Conservation (phyloP, 1,140 invertebrate species). For the Atopsyche davidsoni region DNA sequence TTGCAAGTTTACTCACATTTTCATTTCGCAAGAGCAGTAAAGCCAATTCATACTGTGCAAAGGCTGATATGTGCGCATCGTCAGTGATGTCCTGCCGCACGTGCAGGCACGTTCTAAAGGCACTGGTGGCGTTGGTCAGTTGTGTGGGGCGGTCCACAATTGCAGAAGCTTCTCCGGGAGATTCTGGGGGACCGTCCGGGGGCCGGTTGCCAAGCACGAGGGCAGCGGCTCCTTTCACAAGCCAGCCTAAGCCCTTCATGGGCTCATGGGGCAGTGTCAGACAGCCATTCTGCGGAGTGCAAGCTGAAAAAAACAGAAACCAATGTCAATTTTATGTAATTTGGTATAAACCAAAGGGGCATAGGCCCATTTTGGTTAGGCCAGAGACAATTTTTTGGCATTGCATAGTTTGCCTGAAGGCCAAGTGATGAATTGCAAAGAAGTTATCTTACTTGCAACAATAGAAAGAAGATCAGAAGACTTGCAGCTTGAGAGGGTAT, state of each 20-base stretch:
- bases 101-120: slow-evolving; percentile 48
- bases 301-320: slow-evolving; percentile 14
- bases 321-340: not conserved
- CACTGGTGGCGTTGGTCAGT: slow-evolving; percentile 44
- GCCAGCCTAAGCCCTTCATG: slow-evolving; percentile 49
- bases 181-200: not conserved
- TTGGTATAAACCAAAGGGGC: not conserved
- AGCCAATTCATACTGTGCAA: slow-evolving; percentile 62
- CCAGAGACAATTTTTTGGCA: not conserved
- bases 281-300: slow-evolving; percentile 40
- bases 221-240: slow-evolving; percentile 50
- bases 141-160: no score
- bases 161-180: slow-evolving; percentile 5
- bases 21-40: slow-evolving; percentile 46
- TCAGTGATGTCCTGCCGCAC: slow-evolving; percentile 38
- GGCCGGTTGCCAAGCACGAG: slow-evolving; percentile 40
- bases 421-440: not conserved
- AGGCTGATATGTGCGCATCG: slow-evolving; percentile 61
- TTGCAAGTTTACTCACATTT: slow-evolving; percentile 43
- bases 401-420: not conserved
- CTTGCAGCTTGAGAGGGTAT: slow-evolving; percentile 59
- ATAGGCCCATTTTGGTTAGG: no score
- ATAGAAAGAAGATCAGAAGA: slow-evolving; percentile 44
- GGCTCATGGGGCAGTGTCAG: slow-evolving; percentile 42
- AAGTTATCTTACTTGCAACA: slow-evolving; percentile 39